Conservation (phyloP, 2,113 vertebrate genomes). For the Paramormyrops kingsleyae region DNA sequence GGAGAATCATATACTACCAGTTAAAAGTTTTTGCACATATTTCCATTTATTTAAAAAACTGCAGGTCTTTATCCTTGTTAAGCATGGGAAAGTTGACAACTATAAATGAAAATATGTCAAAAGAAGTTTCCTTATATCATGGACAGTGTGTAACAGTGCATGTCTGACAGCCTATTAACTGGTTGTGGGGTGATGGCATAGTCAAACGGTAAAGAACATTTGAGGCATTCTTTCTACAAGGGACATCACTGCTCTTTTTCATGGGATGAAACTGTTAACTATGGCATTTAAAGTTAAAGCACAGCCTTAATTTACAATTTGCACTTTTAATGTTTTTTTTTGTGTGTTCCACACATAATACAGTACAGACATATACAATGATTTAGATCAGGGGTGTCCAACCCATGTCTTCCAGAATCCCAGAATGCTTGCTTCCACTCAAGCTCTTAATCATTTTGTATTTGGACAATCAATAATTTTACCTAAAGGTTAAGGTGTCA, state of each 20-base stretch:
- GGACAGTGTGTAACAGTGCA: too few species aligned
- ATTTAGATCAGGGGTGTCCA: neutral
- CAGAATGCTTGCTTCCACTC: neutral
- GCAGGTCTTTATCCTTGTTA: too few species aligned
- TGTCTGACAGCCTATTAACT: too few species aligned
- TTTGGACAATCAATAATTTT: neutral
- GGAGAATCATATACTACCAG: neutral
- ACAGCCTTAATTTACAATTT: neutral
- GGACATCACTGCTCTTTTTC: too few species aligned
- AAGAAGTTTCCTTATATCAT: too few species aligned
- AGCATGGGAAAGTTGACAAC: too few species aligned
- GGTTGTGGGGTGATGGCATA: too few species aligned
- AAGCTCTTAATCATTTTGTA: neutral
- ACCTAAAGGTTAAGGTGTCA: neutral
- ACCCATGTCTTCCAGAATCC: neutral
- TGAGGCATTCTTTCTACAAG: too few species aligned
- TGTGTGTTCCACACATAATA: neutral
- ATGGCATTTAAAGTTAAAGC: neutral
- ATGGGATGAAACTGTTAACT: neutral
- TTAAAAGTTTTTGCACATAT: too few species aligned
- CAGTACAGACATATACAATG: neutral
- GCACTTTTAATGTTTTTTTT: constrained; percentile 18
- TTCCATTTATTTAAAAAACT: too few species aligned
- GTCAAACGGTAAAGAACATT: too few species aligned
- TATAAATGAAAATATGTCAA: too few species aligned